Evolutionary conservation across 2,888 invertebrate species (phyloP), one percentile per base, ranked within the genome.

Genomic region (Parelbella ahira): DNA sequence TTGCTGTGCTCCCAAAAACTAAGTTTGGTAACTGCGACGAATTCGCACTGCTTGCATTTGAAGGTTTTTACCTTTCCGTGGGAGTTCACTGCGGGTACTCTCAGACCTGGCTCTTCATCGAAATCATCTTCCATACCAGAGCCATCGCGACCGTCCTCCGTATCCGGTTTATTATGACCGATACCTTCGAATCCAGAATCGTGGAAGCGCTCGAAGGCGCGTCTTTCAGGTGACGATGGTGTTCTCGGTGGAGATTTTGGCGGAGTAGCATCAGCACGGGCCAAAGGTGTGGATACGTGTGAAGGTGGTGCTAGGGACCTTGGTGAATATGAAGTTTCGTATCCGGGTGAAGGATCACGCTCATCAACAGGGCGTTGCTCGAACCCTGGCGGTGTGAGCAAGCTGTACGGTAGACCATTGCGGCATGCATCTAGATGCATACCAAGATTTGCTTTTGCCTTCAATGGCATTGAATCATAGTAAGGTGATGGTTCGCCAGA

Each of bases 1-100:
- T 93, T 92, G 11, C 92, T 91, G 72, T 99, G 99, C 23, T 93
- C 92, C 98, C 99, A 99, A 68, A 95, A 97, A 41, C 95, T 96
- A 8, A 94, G 87, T 79, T 99, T 99, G 2, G 95, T 96, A 6
- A 93, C 91, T 0, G 96, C 93, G 0, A 94, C 90, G 56, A 93
- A 94, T 37, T 92, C 91, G 68, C 99, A 99, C 54, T 97, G 95
- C 67, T 98, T 98, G 84, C 99, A 99, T 63, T 94, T 93, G 77
- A 95, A 94, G 0, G 93, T 92, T 79, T 97, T 98, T 8, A 94
- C 91, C 87, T 95, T 96, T 7, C 94, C 94, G 55, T 95, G 93
- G 0, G 92, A 91, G 68, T 93, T 93, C 5, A 93, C 89, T n/a
- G 91, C 89, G 1, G 92, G 91, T 1, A 90, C 82, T 1, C 89